Evolutionary conservation across 2,797 vertebrate genomes (phyloP).

Genomic region (Ispidina picta): DNA sequence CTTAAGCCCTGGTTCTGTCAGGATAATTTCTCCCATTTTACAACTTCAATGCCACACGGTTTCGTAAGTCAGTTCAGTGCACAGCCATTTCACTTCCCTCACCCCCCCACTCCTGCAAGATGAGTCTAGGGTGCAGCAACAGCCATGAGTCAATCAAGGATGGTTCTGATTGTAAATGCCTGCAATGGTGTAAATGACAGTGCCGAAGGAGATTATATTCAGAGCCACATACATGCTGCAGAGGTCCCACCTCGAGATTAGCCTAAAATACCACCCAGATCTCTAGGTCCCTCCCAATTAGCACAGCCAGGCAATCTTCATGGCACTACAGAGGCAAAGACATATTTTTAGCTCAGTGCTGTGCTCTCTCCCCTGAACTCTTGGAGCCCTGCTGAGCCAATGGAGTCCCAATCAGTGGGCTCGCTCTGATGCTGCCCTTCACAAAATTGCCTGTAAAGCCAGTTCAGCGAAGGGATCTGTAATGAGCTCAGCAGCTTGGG

Average conservation of each 20-base stretch:
- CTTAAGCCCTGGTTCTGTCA: background rate
- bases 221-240: constrained; percentile 28
- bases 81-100: constrained; percentile 22
- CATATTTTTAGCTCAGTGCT: constrained; percentile 61
- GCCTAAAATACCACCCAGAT: constrained; percentile 68
- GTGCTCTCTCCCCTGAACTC: constrained; percentile 64
- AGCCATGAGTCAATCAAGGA: constrained; percentile 49
- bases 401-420: constrained; percentile 79
- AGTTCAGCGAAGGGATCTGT: constrained; percentile 65
- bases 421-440: constrained; percentile 74
- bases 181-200: constrained; percentile 64
- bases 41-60: background rate
- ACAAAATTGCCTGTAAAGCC: constrained; percentile 74
- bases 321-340: constrained; percentile 38
- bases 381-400: constrained; percentile 74
- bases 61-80: background rate
- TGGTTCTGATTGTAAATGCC: constrained; percentile 68
- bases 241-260: constrained; percentile 65
- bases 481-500: constrained; percentile 69
- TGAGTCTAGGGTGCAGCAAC: background rate
- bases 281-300: constrained; percentile 67
- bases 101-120: background rate
- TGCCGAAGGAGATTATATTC: constrained; percentile 62
- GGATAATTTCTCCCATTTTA: constrained; percentile 3
- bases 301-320: constrained; percentile 61